Conservation (phyloP, 2,888 invertebrate genomes). For the Steromphala cineraria region DNA sequence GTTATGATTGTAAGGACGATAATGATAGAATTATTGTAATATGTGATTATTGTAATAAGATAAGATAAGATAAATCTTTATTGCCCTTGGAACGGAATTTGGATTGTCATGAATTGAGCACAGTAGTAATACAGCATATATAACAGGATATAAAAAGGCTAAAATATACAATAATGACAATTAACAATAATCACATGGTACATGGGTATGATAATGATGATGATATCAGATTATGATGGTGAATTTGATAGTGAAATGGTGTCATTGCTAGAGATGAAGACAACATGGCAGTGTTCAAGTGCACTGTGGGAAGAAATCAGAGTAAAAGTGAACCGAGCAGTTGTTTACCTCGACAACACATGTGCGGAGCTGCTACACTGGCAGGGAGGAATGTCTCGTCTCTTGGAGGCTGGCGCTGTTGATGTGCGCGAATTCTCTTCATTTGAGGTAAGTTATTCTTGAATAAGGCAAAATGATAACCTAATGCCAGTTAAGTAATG, state of each 20-base stretch:
- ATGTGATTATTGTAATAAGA: no score
- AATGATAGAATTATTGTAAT: no score
- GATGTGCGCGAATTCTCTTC: conserved; percentile 82
- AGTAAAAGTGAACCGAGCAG: conserved; percentile 80
- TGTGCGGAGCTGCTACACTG: conserved; percentile 83
- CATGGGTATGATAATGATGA: no score
- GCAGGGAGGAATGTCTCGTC: conserved; percentile 79
- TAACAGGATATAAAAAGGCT: no score
- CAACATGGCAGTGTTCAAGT: conserved; percentile 28
- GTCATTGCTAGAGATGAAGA: conserved; percentile 29
- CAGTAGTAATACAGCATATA: no score
- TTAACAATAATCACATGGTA: no score
- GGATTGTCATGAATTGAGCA: no score
- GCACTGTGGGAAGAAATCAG: conserved; percentile 80
- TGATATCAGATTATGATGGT: background rate
- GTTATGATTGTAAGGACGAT: no score
- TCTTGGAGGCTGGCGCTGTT: conserved; percentile 80
- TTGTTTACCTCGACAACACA: conserved; percentile 81
- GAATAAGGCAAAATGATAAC: background rate
- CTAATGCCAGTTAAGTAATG: background rate
- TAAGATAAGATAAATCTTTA: no score
- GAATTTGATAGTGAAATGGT: no score
- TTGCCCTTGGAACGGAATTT: no score
- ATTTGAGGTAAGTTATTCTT: conserved; percentile 78
- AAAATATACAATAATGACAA: no score